Conservation (phyloP, 2,797 vertebrate species). For the Phaenicophaeus curvirostris region DNA sequence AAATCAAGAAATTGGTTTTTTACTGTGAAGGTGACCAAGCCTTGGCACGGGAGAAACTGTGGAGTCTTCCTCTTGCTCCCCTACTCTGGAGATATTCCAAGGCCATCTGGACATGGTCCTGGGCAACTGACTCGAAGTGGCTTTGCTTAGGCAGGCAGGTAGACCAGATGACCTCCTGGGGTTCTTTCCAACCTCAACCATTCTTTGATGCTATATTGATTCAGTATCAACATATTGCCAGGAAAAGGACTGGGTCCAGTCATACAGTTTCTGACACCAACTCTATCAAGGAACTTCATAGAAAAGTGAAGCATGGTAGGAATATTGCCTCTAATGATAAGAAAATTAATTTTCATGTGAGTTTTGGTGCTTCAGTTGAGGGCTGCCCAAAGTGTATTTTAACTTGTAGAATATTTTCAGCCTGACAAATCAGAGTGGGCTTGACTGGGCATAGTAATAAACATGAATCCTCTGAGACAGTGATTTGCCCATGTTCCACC, state of each 20-base stretch:
- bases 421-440: background rate
- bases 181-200: background rate
- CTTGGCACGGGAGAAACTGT: background rate
- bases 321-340: background rate
- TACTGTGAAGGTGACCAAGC: background rate
- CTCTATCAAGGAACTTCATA: background rate
- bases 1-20: background rate
- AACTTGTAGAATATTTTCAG: background rate
- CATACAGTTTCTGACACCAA: background rate
- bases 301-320: background rate
- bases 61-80: background rate
- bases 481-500: background rate
- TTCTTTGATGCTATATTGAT: background rate
- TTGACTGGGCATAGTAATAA: background rate
- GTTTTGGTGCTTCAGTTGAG: background rate
- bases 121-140: background rate
- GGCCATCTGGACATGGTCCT: too few species aligned
- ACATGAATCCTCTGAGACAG: background rate
- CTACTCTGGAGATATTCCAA: background rate
- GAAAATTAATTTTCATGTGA: background rate
- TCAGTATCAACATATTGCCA: background rate
- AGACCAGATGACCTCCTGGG: background rate
- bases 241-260: background rate
- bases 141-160: background rate
- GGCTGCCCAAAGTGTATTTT: background rate